phyloP scores from a whole-genome alignment of 2,113 vertebrate species.

The Alligator mississippiensis region DNA sequence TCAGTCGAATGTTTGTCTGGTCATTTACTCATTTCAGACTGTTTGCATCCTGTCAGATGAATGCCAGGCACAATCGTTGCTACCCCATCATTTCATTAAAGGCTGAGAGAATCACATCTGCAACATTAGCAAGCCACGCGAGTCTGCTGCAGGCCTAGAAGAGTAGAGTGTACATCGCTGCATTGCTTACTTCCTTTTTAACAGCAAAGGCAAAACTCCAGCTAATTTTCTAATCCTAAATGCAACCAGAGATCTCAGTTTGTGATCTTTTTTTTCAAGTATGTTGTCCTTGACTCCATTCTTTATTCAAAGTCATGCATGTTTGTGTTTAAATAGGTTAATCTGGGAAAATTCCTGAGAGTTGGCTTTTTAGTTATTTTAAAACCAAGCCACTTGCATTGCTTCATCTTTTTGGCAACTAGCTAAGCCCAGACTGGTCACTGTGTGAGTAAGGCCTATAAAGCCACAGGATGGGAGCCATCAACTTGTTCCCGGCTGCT shows the following conservation, averaged over 20 bases:
- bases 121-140: background rate
- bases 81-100: background rate
- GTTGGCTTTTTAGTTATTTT: background rate
- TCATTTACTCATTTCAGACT: slow-evolving; percentile 31
- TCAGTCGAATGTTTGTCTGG: background rate
- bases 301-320: background rate
- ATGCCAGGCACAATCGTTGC: background rate
- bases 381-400: background rate
- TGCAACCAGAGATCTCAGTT: background rate
- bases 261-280: background rate
- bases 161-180: background rate
- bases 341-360: background rate
- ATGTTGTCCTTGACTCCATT: background rate
- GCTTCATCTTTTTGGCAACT: background rate
- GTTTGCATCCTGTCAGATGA: background rate
- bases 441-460: background rate
- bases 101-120: background rate
- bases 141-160: background rate
- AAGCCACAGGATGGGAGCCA: background rate
- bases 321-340: background rate
- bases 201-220: background rate
- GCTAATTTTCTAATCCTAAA: background rate
- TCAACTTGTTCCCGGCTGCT: background rate
- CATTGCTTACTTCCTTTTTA: background rate
- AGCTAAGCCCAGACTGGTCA: background rate